These are phyloP conservation scores for Eunapius fragilis DNA, from an alignment of 37 sponge, comb jelly and placozoan species.

Conservation along the genomic window DNA sequence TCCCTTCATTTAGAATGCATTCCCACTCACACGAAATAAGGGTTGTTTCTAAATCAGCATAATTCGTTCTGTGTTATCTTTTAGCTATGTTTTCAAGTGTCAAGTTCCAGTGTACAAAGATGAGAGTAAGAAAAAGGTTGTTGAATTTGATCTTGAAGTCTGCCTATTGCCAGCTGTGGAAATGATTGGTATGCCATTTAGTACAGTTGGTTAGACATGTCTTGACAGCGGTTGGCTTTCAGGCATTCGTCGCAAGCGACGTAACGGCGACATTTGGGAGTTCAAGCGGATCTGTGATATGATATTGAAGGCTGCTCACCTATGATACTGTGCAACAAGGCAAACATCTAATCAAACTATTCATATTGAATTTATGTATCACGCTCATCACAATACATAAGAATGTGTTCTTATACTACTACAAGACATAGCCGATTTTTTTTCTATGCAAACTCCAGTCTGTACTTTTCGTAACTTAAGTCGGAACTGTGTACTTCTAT, in stretches of 20 bases:
- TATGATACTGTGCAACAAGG: slow-evolving; percentile 38
- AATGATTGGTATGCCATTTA: slow-evolving; percentile 73
- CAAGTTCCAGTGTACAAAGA: slow-evolving; percentile 16
- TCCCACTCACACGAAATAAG: too few species aligned
- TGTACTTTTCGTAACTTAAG: too few species aligned
- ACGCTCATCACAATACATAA: too few species aligned
- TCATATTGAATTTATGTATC: slow-evolving; percentile 14
- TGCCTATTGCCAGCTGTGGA: slow-evolving; percentile 81
- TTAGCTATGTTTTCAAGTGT: slow-evolving; percentile 19
- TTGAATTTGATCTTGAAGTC: slow-evolving; percentile 88
- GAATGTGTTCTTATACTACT: too few species aligned
- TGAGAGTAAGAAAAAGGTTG: slow-evolving; percentile 3
- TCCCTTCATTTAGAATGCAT: too few species aligned
- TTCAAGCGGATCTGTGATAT: slow-evolving; percentile 86
- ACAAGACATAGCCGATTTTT: too few species aligned
- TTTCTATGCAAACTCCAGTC: too few species aligned
- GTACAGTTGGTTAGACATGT: not conserved
- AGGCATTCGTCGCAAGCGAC: slow-evolving; percentile 89
- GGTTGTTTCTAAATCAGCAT: too few species aligned
- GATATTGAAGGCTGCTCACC: slow-evolving; percentile 67
- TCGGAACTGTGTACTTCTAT: too few species aligned
- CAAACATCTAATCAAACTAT: not conserved
- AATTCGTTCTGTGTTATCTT: not conserved
- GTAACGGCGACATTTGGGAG: slow-evolving; percentile 90
- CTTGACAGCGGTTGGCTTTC: not conserved